Conservation (phyloP, 2,888 invertebrate genomes). For the Hanleya hanleyi region DNA sequence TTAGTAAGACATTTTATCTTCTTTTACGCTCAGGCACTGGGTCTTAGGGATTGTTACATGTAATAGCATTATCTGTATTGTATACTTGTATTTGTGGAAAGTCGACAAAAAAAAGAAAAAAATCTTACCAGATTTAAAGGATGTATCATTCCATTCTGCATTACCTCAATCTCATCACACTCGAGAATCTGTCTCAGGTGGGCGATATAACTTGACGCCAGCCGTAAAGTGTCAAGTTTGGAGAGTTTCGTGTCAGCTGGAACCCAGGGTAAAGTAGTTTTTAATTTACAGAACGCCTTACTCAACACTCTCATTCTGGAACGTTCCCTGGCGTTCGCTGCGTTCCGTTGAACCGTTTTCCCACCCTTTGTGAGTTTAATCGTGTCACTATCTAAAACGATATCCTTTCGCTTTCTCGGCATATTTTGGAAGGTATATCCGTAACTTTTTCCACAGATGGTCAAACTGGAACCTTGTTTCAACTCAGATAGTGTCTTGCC, state of each 20-base stretch:
- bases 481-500: no score
- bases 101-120: neutral
- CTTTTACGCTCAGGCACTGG: no score
- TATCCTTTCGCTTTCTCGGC: neutral
- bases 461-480: no score
- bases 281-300: slow-evolving; percentile 84
- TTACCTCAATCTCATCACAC: slow-evolving; percentile 48
- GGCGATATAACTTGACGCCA: slow-evolving; percentile 95
- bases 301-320: slow-evolving; percentile 95
- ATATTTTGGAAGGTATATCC: no score
- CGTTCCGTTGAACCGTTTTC: slow-evolving; percentile 79
- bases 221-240: slow-evolving; percentile 91
- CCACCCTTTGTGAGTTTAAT: slow-evolving; percentile 19
- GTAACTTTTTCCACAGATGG: no score
- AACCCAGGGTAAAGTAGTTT: slow-evolving; percentile 95
- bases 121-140: slow-evolving; percentile 63
- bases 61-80: no score
- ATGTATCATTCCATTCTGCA: slow-evolving; percentile 47
- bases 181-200: slow-evolving; percentile 87
- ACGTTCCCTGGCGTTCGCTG: slow-evolving; percentile 94
- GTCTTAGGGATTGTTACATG: no score
- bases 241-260: slow-evolving; percentile 96
- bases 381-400: neutral
- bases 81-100: no score
- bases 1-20: no score